A percentile compares a stretch with the other conserved stretches of the same genome.
Evolutionary conservation across 1,140 invertebrate genomes (phyloP).

Genomic region (Drosophila nebulosa): DNA sequence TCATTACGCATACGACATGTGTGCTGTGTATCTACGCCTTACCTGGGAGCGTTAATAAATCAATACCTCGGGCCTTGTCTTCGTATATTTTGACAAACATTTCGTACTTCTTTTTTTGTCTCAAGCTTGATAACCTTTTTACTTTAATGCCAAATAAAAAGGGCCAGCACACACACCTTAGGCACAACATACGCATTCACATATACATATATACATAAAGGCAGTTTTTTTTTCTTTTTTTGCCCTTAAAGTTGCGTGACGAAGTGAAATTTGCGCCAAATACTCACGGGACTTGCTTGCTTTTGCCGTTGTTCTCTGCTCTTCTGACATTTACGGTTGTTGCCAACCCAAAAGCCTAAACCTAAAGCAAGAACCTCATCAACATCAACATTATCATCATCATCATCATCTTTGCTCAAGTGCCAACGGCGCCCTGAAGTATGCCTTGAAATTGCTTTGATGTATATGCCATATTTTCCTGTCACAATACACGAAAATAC

Average conservation of each 20-base stretch:
- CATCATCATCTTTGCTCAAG: slow-evolving; percentile 32
- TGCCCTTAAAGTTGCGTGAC: slow-evolving; percentile 78
- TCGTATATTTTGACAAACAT: slow-evolving; percentile 71
- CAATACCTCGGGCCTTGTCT: slow-evolving; percentile 51
- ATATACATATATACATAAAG: background rate
- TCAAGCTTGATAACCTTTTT: slow-evolving; percentile 74
- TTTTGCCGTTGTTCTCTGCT: slow-evolving; percentile 12
- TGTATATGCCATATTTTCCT: slow-evolving; percentile 55
- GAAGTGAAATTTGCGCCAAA: slow-evolving; percentile 77
- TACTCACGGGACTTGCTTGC: slow-evolving; percentile 61
- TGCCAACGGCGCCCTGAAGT: slow-evolving; percentile 63
- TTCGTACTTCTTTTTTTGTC: slow-evolving; percentile 15
- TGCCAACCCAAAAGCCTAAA: slow-evolving; percentile 47
- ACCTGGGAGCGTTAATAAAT: slow-evolving; percentile 63
- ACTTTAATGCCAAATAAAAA: slow-evolving; percentile 50
- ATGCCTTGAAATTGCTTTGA: slow-evolving; percentile 70
- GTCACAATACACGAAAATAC: slow-evolving; percentile 39
- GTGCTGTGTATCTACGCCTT: slow-evolving; percentile 6
- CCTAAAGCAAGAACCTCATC: slow-evolving; percentile 12
- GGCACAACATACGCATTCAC: slow-evolving; percentile 59
- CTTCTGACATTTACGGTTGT: slow-evolving; percentile 63
- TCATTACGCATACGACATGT: slow-evolving; percentile 64
- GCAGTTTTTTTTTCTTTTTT: slow-evolving; percentile 19
- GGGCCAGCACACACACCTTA: slow-evolving; percentile 23
- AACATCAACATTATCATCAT: slow-evolving; percentile 11